Conservation (phyloP, 2,113 vertebrate species). For the Ageneiosus marmoratus region DNA sequence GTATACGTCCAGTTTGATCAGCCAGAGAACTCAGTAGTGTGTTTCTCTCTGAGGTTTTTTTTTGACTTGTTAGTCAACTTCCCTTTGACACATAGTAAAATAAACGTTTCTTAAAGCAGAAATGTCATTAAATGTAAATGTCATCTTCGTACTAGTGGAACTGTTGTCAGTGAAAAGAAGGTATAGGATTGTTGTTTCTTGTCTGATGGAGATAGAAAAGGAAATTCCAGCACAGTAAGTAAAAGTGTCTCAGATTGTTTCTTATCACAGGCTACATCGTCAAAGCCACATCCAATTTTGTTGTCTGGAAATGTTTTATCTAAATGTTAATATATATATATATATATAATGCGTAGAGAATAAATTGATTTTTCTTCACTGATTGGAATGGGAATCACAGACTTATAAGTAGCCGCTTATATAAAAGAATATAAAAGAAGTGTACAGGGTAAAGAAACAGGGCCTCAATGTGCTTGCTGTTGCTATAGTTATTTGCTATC, state of each 20-base stretch:
- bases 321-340: background rate
- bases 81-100: background rate
- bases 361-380: conserved; percentile 76
- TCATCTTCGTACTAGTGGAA: conserved; percentile 3
- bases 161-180: conserved; percentile 26
- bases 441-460: conserved; percentile 45
- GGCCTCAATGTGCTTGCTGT: conserved; percentile 66
- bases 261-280: conserved; percentile 20
- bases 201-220: background rate
- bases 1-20: background rate
- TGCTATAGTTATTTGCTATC: conserved; percentile 71
- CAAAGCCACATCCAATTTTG: conserved; percentile 8
- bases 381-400: conserved; percentile 74
- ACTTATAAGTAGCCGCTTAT: conserved; percentile 55
- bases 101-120: background rate
- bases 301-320: background rate
- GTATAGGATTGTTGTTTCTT: conserved; percentile 11
- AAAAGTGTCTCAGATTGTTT: conserved; percentile 1
- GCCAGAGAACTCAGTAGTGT: background rate
- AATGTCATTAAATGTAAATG: conserved; percentile 28
- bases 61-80: background rate
- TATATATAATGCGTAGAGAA: conserved; percentile 35
- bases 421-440: conserved; percentile 16
- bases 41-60: background rate
- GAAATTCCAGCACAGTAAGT: background rate